Conservation (phyloP, 2,113 vertebrate genomes). For the Engystomops pustulosus region DNA sequence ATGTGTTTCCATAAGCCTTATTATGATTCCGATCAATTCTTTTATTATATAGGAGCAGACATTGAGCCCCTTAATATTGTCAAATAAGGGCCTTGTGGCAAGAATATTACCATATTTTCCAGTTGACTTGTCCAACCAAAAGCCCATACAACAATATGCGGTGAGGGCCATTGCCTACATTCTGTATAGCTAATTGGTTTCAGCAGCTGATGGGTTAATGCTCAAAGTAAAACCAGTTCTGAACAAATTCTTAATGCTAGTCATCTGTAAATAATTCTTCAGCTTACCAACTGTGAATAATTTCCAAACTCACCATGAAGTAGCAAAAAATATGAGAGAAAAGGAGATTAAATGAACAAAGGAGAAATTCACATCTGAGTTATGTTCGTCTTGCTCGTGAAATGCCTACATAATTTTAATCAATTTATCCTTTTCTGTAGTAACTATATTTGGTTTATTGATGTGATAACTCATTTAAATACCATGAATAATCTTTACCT, state of each 20-base stretch:
- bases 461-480: constrained; percentile 56
- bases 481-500: constrained; percentile 36
- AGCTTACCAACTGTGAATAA: constrained; percentile 47
- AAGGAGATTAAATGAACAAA: constrained; percentile 60
- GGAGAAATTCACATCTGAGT: constrained; percentile 54
- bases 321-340: constrained; percentile 47
- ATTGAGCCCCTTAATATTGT: background rate
- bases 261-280: constrained; percentile 56
- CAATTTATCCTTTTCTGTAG: constrained; percentile 54
- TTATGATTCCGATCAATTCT: background rate
- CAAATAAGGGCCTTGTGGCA: background rate
- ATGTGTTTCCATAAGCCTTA: background rate
- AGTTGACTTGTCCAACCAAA: background rate
- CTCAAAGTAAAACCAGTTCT: constrained; percentile 33
- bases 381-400: constrained; percentile 51
- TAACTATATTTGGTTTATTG: constrained; percentile 41
- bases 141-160: background rate
- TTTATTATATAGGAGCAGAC: background rate
- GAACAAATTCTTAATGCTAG: constrained; percentile 50
- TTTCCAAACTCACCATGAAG: constrained; percentile 57
- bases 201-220: constrained; percentile 44
- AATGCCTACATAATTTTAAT: constrained; percentile 59
- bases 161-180: background rate
- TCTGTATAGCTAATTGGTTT: background rate
- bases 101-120: background rate